A percentile compares a stretch with the other conserved stretches of the same genome.
Conservation (phyloP, 2,888 invertebrate species). For the Meta bourneti region DNA sequence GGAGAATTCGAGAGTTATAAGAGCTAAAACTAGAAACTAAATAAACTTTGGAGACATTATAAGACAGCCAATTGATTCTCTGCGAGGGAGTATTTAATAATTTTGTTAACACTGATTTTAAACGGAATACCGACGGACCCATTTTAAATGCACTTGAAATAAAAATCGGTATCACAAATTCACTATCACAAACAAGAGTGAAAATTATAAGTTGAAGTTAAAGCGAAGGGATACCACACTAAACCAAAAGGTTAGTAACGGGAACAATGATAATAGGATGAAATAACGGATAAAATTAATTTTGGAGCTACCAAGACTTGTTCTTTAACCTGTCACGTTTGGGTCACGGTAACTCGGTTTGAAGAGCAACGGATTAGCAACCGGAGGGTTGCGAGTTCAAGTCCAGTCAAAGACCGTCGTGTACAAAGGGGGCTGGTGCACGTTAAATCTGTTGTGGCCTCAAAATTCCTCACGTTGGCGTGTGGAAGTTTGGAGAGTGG, state of each 20-base stretch:
- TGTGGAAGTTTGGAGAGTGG: too few relatives aligned
- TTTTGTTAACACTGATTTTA: conserved; percentile 32
- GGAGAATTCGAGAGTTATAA: not conserved
- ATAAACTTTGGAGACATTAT: conserved; percentile 30
- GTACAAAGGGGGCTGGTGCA: too few relatives aligned
- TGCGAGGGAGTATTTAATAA: conserved; percentile 12
- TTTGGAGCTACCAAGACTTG: too few relatives aligned
- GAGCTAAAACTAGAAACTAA: conserved; percentile 8
- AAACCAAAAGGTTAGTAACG: not conserved
- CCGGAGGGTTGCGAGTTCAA: too few relatives aligned
- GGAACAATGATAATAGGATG: not conserved
- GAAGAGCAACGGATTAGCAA: too few relatives aligned
- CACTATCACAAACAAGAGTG: not conserved
- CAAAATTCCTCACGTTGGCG: too few relatives aligned
- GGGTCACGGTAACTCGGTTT: too few relatives aligned
- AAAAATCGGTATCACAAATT: conserved; percentile 3
- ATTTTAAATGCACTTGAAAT: conserved; percentile 36
- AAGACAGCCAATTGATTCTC: not conserved
- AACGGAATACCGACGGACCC: conserved; percentile 34
- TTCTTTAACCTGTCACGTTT: too few relatives aligned
- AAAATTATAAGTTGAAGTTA: conserved; percentile 25
- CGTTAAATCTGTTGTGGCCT: too few relatives aligned
- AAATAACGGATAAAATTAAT: too few relatives aligned
- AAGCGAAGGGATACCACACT: not conserved
- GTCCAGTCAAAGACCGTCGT: too few relatives aligned